Evolutionary conservation across 2,797 vertebrate species (phyloP), one percentile per base, ranked within the genome.

Genomic region (Vipera latastei): DNA sequence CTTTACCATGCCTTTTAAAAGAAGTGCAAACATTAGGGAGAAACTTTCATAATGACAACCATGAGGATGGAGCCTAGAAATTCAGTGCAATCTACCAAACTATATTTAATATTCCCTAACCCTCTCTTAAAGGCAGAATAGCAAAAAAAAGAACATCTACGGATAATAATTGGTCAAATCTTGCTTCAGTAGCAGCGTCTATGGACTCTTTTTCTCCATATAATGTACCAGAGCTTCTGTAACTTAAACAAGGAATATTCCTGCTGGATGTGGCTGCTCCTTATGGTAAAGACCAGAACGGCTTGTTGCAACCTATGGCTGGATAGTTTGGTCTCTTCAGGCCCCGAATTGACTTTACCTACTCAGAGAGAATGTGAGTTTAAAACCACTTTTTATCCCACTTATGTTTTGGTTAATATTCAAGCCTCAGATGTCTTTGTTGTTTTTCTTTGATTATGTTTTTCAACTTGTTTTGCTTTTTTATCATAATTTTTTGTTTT

Each of bases 1-100:
- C 48, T 91, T 96, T 96, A 96, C 94, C 93, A 92, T 65, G 88
- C 0, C 8, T 90, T 94, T 94, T 93, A 94, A 94, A 91, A 94
- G 91, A 93, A 95, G 87, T n/a, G 88, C 96, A 96, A 95, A 96
- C 91, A 95, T 28, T 87, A 56, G 5, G 51, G 12, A 55, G 28
- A 32, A 53, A 55, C 92, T 44, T 38, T 44, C 69, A 20, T 93
- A 95, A 44, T 65, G 91, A 90, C 92, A 95, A 96, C 93, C 60
- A 92, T 93, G 20, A 78, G 18, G 28, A n/a, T 32, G 86, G 53
- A 55, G 12, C 48, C 25, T 25, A 53, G 85, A n/a, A 86, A 55
- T 55, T 7, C 13, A 51, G 13, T 86, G 12, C 4, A 53, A 55
- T 55, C 85, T 88, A 57, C n/a, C 86, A 32, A 57, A 32, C 55